Evolutionary conservation across 2,888 invertebrate species (phyloP).

Genomic region (Cephus spinipes): DNA sequence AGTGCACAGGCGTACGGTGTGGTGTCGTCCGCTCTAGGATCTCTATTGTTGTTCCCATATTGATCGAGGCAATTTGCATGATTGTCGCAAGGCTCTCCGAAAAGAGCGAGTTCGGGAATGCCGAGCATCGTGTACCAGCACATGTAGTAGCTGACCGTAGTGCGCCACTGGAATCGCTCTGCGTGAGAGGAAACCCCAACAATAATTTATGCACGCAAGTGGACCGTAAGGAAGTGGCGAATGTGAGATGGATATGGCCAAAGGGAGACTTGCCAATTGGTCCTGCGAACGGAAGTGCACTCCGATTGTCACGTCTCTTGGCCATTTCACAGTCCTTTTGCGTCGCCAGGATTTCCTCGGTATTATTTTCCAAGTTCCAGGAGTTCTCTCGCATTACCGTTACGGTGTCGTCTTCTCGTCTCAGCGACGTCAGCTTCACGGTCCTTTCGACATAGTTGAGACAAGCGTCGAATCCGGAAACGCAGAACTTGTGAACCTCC

Average conservation of each 20-base stretch:
- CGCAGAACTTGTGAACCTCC: constrained; percentile 72
- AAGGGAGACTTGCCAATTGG: constrained; percentile 56
- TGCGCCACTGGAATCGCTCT: constrained; percentile 75
- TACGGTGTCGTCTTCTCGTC: constrained; percentile 69
- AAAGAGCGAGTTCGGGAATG: constrained; percentile 67
- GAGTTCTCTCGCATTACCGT: constrained; percentile 67
- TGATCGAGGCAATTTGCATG: constrained; percentile 71
- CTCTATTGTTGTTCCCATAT: constrained; percentile 67
- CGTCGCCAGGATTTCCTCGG: constrained; percentile 62
- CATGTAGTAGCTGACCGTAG: constrained; percentile 76
- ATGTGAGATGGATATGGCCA: background rate
- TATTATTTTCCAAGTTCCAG: constrained; percentile 63
- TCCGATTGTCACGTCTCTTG: constrained; percentile 64
- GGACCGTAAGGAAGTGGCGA: background rate
- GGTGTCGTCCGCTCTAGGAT: constrained; percentile 71
- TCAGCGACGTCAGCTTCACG: constrained; percentile 64
- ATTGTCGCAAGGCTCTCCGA: constrained; percentile 74
- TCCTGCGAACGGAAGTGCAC: constrained; percentile 70
- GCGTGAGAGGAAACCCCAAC: constrained; percentile 21
- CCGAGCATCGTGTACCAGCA: constrained; percentile 76
- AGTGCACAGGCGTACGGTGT: constrained; percentile 71
- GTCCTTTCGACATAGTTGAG: constrained; percentile 70
- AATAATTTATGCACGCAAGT: background rate
- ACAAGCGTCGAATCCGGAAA: constrained; percentile 69
- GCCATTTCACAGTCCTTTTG: constrained; percentile 69